phyloP scores from a whole-genome alignment of 1,140 invertebrate species.

The Calliopsis andreniformis region DNA sequence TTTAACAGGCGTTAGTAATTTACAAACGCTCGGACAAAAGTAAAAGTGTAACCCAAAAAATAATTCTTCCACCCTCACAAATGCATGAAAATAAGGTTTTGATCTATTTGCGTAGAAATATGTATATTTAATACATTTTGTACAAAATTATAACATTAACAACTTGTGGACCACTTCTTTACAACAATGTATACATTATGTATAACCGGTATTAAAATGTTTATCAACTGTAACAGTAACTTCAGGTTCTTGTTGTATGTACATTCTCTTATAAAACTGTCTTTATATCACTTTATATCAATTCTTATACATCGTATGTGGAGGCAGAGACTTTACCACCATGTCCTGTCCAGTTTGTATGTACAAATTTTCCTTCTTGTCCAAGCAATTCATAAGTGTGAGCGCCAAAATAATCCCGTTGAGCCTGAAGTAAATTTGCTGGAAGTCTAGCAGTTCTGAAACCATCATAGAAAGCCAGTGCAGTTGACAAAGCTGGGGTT shows the following conservation, averaged over 20 bases:
- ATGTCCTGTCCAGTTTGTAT: constrained; percentile 99
- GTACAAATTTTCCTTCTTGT: constrained; percentile 94
- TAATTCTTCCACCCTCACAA: background rate
- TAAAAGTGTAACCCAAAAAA: background rate
- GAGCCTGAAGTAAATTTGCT: constrained; percentile 97
- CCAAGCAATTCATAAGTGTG: constrained; percentile 97
- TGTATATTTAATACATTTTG: constrained; percentile 2
- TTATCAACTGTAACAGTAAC: constrained; percentile 10
- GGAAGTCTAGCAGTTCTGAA: constrained; percentile 91
- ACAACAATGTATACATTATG: constrained; percentile 9
- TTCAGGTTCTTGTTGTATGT: background rate
- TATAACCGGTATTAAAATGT: constrained; percentile 18
- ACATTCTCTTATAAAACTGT: constrained; percentile 1
- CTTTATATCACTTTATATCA: background rate
- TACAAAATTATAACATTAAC: constrained; percentile 13
- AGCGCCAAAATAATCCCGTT: constrained; percentile 99
- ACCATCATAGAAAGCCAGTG: constrained; percentile 98
- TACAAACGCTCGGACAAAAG: background rate
- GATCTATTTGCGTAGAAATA: background rate
- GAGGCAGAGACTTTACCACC: constrained; percentile 98
- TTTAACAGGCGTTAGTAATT: background rate
- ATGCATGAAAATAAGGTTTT: background rate
- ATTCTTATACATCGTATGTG: constrained; percentile 93
- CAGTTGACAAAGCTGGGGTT: constrained; percentile 94
- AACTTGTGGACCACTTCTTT: background rate